Percentiles rank a stretch among this genome's conserved stretches.
These are phyloP conservation scores for Heliconius ismenius DNA, from an alignment of 2,888 invertebrate genomes.

Conservation along the genomic window DNA sequence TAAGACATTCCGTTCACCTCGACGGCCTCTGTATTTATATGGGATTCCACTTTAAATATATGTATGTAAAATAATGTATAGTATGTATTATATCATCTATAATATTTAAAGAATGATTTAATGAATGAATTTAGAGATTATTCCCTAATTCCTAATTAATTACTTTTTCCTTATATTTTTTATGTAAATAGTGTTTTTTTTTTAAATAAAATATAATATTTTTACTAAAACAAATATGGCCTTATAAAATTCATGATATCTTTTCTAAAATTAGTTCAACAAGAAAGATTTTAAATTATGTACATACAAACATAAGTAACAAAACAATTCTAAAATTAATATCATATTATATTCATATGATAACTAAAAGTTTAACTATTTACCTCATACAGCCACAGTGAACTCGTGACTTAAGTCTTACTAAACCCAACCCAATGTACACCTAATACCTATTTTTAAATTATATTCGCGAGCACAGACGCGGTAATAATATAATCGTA, in stretches of 20 bases:
- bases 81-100: too few species aligned
- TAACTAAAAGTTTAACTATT: background rate
- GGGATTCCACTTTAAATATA: too few species aligned
- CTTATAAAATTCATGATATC: background rate
- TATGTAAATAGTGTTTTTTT: background rate
- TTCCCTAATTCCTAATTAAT: too few species aligned
- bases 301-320: background rate
- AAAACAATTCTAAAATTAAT: background rate
- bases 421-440: background rate
- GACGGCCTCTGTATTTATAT: too few species aligned
- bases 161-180: too few species aligned
- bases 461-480: slow-evolving; percentile 7
- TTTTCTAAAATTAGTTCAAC: background rate
- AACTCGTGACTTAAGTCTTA: slow-evolving; percentile 2
- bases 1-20: too few species aligned
- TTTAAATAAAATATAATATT: background rate
- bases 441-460: slow-evolving; percentile 7
- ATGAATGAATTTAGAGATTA: too few species aligned
- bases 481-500: background rate
- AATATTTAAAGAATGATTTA: too few species aligned
- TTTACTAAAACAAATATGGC: background rate
- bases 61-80: too few species aligned
- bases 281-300: background rate
- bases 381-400: background rate
- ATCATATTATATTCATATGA: background rate